Evolutionary conservation across 2,113 vertebrate species (phyloP), one percentile per base, ranked within the genome.

Genomic region (Dicrurus megarhynchus): DNA sequence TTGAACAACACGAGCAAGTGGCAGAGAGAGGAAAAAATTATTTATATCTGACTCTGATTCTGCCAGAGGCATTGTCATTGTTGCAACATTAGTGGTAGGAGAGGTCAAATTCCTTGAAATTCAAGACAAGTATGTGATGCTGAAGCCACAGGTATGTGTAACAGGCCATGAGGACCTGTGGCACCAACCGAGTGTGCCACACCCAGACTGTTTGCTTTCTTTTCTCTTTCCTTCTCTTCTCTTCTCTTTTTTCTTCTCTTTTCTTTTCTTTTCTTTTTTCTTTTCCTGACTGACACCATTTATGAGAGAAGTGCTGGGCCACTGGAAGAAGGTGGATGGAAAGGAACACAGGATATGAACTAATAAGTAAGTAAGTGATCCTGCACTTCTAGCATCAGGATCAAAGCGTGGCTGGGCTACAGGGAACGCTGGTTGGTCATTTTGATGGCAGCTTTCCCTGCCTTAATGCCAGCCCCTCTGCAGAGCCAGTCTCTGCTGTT

Each of bases 341-440:
- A 84, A 84, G 12, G 15, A n/a, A 14, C 0, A 5, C 28, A 37
- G n/a, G 11, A 35, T 19, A 46, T 30, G 55, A 82, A 87, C 15
- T 28, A 60, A 56, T 3, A 10, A 26, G 2, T 22, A 24, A 59
- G 22, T 47, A 42, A 26, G 57, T 17, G n/a, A 26, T 37, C n/a
- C 63, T 73, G 41, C 41, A 9, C 20, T 61, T 77, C 53, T 16
- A 41, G 53, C n/a, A 86, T 37, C 77, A 61, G 55, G 22, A 79
- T 52, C 37, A 61, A 52, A 84, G n/a, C 1, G 2, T 4, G 10
- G 8, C 83, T 80, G 53, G 55, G 41, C 22, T 76, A 28, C 19
- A 69, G 27, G 35, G 19, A 53, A 15, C 35, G 52, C 9, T 0
- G 0, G 1, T 18, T 11, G 1, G 33, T 53, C 32, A 69, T 24